phyloP scores from a whole-genome alignment of 1,140 invertebrate genomes.

The Cotesia chilonis region DNA sequence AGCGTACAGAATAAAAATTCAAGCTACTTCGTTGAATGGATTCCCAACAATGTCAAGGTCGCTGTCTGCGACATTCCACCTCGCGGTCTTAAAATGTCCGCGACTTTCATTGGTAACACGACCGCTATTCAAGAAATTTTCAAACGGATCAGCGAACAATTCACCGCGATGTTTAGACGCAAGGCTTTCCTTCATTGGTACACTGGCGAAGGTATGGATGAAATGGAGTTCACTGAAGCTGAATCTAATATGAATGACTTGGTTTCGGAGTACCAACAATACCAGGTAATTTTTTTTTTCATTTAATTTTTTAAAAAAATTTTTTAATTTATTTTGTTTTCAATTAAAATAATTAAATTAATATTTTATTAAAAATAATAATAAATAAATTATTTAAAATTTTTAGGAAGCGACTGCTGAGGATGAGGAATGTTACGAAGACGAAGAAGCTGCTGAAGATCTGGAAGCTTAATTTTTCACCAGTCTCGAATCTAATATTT shows the following conservation, averaged over 20 bases:
- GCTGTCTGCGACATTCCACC: constrained; percentile 80
- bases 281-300: constrained; percentile 69
- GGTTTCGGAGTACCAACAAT: constrained; percentile 89
- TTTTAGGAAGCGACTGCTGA: constrained; percentile 40
- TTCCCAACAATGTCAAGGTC: constrained; percentile 79
- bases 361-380: not conserved
- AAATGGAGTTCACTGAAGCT: constrained; percentile 85
- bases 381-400: not conserved
- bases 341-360: not conserved
- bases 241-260: constrained; percentile 84
- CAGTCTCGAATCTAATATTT: not conserved
- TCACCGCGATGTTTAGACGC: constrained; percentile 78
- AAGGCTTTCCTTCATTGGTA: constrained; percentile 84
- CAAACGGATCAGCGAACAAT: constrained; percentile 74
- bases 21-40: constrained; percentile 86
- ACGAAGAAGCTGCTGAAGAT: constrained; percentile 38
- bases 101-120: constrained; percentile 77
- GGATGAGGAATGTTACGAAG: constrained; percentile 39
- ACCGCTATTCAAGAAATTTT: constrained; percentile 78
- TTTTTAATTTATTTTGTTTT: not conserved
- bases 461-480: constrained; percentile 26
- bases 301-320: not conserved
- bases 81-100: constrained; percentile 76
- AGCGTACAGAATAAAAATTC: constrained; percentile 87
- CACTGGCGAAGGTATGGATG: constrained; percentile 87